These are phyloP conservation scores for Brachionus rubens DNA, from an alignment of 1,140 invertebrate species.

Conservation along the genomic window DNA sequence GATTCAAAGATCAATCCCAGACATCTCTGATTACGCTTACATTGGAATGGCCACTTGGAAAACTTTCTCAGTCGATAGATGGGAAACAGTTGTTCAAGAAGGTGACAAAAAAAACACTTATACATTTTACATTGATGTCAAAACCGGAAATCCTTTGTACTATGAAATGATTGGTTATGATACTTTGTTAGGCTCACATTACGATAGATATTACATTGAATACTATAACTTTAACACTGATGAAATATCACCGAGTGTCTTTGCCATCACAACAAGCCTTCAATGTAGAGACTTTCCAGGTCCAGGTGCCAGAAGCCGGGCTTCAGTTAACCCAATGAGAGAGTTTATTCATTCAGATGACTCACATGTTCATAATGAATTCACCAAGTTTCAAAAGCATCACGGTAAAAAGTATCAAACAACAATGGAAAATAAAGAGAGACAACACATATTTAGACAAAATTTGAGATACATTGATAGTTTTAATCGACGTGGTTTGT, in stretches of 20 bases:
- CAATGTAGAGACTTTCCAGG: conserved; percentile 79
- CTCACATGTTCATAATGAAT: conserved; percentile 72
- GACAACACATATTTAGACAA: conserved; percentile 79
- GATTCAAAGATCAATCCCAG: conserved; percentile 77
- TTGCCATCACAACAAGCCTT: conserved; percentile 63
- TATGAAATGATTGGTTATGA: conserved; percentile 93
- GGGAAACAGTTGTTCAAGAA: conserved; percentile 67
- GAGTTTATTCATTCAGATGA: conserved; percentile 74
- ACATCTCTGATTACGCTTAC: conserved; percentile 69
- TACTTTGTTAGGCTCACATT: conserved; percentile 84
- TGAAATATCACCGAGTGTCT: conserved; percentile 20
- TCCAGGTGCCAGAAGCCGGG: conserved; percentile 69
- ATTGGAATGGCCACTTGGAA: conserved; percentile 49
- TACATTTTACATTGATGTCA: conserved; percentile 63
- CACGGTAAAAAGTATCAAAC: conserved; percentile 71
- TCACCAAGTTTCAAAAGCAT: conserved; percentile 71
- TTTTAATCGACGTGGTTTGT: conserved; percentile 72
- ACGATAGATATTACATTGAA: conserved; percentile 86
- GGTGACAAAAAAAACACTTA: conserved; percentile 82
- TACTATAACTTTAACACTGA: conserved; percentile 72
- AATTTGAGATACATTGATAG: conserved; percentile 80
- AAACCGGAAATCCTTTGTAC: conserved; percentile 65
- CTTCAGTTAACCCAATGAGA: conserved; percentile 75
- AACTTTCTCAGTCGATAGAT: conserved; percentile 67
- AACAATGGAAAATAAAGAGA: conserved; percentile 68